Evolutionary conservation across 2,888 invertebrate species (phyloP).

Genomic region (Eupithecia exiguata): DNA sequence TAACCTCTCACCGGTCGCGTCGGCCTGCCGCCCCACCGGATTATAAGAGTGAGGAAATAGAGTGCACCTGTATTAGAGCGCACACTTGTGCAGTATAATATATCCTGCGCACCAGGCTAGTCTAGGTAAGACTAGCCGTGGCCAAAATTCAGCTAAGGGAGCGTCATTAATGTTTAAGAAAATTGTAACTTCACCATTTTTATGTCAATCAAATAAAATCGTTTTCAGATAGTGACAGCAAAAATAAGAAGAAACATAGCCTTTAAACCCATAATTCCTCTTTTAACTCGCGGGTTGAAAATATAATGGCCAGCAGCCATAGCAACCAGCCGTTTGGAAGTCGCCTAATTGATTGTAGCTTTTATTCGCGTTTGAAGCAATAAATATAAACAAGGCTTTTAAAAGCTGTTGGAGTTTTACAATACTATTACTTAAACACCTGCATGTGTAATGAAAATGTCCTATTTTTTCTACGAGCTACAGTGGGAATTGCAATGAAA

Average conservation of each 20-base stretch:
- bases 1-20: too few relatives aligned
- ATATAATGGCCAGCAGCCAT: background rate
- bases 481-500: background rate
- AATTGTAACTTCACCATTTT: background rate
- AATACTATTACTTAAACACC: slow-evolving; percentile 14
- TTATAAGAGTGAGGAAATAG: too few relatives aligned
- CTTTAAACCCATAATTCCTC: background rate
- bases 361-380: slow-evolving; percentile 26
- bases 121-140: too few relatives aligned
- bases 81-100: too few relatives aligned
- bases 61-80: too few relatives aligned
- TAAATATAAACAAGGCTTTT: slow-evolving; percentile 21
- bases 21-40: too few relatives aligned
- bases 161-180: background rate
- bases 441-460: slow-evolving; percentile 4
- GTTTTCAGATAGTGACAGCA: background rate
- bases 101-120: too few relatives aligned
- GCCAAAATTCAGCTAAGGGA: too few relatives aligned
- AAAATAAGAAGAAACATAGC: background rate
- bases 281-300: background rate
- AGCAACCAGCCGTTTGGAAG: background rate
- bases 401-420: slow-evolving; percentile 16
- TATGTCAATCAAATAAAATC: background rate
- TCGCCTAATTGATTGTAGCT: slow-evolving; percentile 26
- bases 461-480: background rate